phyloP scores from a whole-genome alignment of 2,113 vertebrate species.

The Ceuthmochares aereus region DNA sequence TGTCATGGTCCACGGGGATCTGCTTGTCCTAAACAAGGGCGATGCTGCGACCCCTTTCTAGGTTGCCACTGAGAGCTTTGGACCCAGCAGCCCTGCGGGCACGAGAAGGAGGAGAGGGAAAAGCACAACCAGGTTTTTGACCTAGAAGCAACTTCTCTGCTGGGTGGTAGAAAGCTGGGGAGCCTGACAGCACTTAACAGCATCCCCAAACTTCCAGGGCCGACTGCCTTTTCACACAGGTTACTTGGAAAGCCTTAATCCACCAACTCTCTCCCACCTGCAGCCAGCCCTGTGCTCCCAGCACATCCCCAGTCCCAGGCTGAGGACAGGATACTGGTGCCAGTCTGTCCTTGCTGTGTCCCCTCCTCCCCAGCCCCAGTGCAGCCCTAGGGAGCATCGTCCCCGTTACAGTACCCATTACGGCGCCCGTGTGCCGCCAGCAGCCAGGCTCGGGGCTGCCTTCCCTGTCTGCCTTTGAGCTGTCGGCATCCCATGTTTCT shows the following conservation, averaged over 20 bases:
- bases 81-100: not conserved
- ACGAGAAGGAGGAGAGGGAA: not conserved
- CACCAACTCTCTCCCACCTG: not conserved
- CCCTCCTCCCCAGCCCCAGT: not conserved
- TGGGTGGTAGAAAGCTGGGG: not conserved
- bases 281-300: not conserved
- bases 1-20: accelerated
- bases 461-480: not conserved
- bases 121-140: not conserved
- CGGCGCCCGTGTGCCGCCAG: accelerated
- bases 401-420: not conserved
- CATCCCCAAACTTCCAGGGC: not conserved
- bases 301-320: accelerated
- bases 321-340: not conserved
- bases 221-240: accelerated
- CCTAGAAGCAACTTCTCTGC: not conserved
- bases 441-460: not conserved
- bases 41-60: not conserved
- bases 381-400: not conserved
- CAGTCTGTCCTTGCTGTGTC: not conserved
- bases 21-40: not conserved
- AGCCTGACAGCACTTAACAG: accelerated
- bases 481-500: not conserved
- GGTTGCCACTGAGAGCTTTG: not conserved
- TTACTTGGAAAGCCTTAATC: not conserved